Evolutionary conservation across 2,888 invertebrate genomes (phyloP).

Genomic region (Lysandra coridon): DNA sequence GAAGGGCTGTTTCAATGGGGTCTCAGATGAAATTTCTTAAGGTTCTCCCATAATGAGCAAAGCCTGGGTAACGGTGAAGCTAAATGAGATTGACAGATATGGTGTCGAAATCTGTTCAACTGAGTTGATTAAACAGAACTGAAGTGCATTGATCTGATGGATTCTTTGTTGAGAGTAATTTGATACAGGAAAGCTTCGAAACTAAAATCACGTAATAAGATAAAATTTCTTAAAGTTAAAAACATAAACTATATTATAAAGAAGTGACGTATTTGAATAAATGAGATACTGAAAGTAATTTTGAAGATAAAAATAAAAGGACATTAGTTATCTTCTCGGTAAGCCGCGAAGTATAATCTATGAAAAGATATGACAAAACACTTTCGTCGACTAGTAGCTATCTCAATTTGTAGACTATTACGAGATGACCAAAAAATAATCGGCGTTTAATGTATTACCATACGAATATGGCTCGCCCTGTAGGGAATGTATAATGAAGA

Average conservation of each 20-base stretch:
- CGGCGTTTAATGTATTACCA: slow-evolving; percentile 32
- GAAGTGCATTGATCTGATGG: neutral
- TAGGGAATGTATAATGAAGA: slow-evolving; percentile 74
- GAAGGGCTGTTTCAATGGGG: slow-evolving; percentile 77
- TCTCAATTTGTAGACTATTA: slow-evolving; percentile 13
- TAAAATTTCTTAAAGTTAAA: neutral
- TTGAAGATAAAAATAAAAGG: neutral
- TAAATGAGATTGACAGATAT: slow-evolving; percentile 74
- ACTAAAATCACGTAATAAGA: neutral
- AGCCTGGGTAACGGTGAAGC: slow-evolving; percentile 73
- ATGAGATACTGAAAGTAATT: neutral
- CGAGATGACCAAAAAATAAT: slow-evolving; percentile 33
- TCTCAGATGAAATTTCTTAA: slow-evolving; percentile 80
- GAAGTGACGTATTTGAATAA: neutral
- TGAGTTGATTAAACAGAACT: slow-evolving; percentile 4
- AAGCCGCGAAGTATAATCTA: slow-evolving; percentile 4
- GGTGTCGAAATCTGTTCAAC: slow-evolving; percentile 28
- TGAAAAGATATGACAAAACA: neutral
- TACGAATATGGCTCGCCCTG: slow-evolving; percentile 42
- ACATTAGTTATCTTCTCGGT: neutral
- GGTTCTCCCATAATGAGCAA: slow-evolving; percentile 76
- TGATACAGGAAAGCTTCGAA: neutral
- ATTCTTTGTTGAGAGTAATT: neutral
- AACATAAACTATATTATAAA: neutral
- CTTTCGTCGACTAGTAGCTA: neutral